phyloP scores from a whole-genome alignment of 2,113 vertebrate species.

The Rhegmatorhina hoffmannsi region DNA sequence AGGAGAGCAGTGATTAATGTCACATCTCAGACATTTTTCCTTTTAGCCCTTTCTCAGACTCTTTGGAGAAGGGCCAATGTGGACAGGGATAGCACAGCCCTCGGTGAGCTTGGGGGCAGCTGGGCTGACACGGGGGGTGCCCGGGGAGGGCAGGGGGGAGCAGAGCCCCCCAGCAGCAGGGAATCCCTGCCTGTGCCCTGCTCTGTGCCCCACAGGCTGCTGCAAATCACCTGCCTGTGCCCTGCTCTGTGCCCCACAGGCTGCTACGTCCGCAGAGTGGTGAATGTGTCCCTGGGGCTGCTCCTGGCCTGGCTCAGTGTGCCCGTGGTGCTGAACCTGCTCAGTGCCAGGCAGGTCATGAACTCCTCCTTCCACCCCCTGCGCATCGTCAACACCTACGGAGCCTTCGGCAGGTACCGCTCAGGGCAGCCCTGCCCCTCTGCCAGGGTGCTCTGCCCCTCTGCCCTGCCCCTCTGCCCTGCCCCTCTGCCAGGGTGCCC shows the following conservation, averaged over 20 bases:
- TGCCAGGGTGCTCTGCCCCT: no score
- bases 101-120: background rate
- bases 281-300: conserved; percentile 82
- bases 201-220: conserved; percentile 48
- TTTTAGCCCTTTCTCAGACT: conserved; percentile 57
- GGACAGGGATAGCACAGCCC: background rate
- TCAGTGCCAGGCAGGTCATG: conserved; percentile 90
- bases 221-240: no score
- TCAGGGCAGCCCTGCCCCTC: no score
- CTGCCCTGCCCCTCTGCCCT: no score
- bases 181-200: no score
- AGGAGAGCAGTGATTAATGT: background rate
- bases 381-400: conserved; percentile 95
- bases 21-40: conserved; percentile 45
- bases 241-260: conserved; percentile 43
- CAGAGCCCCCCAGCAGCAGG: conserved; percentile 19
- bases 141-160: background rate
- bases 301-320: conserved; percentile 88
- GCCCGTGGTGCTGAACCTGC: conserved; percentile 89
- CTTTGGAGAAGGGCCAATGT: conserved; percentile 50
- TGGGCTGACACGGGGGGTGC: background rate
- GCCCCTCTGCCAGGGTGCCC: no score
- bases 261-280: conserved; percentile 66
- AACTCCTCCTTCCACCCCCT: conserved; percentile 92
- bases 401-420: conserved; percentile 91